Conservation (phyloP, 1,140 invertebrate genomes). For the Caerostris darwini region DNA sequence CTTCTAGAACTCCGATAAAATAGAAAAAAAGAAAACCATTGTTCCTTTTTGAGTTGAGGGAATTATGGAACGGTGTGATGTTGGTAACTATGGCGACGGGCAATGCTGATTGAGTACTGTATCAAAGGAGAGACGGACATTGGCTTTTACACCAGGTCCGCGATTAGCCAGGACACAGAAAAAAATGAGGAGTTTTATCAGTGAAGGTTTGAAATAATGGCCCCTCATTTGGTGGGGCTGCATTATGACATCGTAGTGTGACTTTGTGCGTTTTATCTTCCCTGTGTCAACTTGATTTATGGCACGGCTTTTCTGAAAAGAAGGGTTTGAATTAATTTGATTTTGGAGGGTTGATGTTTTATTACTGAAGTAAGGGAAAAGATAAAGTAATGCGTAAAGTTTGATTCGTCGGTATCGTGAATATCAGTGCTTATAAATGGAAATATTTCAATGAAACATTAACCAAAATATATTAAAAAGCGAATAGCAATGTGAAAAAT, state of each 20-base stretch:
- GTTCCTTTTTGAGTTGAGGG: neutral
- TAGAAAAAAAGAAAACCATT: neutral
- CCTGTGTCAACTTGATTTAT: conserved; percentile 24
- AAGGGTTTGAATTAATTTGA: neutral
- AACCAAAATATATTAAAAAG: no score
- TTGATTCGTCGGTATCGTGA: no score
- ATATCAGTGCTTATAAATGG: no score
- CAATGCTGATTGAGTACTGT: conserved; percentile 17
- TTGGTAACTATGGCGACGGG: conserved; percentile 10
- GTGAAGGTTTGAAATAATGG: neutral
- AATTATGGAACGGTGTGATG: conserved; percentile 51
- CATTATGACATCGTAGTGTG: neutral
- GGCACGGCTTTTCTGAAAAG: neutral
- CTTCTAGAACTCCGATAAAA: no score
- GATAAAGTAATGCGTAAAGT: no score
- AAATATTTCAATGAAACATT: no score
- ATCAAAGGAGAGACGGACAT: neutral
- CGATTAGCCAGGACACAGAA: neutral
- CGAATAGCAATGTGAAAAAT: no score
- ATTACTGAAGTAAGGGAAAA: no score
- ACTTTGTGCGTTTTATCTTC: neutral
- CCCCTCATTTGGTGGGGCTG: neutral
- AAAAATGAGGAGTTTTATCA: neutral
- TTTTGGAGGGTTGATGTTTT: no score
- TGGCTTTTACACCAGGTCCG: neutral